Evolutionary conservation across 1,140 invertebrate species (phyloP).

Genomic region (Papilio polyxenes): DNA sequence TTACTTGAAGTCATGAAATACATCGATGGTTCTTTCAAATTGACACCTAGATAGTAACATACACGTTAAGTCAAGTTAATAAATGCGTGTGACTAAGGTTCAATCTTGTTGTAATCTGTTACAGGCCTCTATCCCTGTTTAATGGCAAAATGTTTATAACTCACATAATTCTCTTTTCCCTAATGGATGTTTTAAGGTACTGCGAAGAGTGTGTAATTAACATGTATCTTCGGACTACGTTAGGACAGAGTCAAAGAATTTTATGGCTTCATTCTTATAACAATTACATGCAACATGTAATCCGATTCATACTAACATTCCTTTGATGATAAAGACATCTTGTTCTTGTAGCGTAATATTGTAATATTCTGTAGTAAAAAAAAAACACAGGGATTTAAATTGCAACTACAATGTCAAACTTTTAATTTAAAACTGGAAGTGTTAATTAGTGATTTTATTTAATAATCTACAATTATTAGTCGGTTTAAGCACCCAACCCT

Average conservation of each 20-base stretch:
- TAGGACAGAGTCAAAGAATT: slow-evolving; percentile 22
- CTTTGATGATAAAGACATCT: slow-evolving; percentile 25
- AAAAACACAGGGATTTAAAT: background rate
- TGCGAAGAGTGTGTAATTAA: slow-evolving; percentile 11
- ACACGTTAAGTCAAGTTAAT: background rate
- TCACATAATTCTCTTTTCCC: background rate
- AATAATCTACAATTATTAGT: background rate
- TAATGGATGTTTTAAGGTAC: slow-evolving; percentile 33
- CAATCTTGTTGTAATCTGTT: slow-evolving; percentile 40
- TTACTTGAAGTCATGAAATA: background rate
- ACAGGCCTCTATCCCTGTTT: slow-evolving; percentile 25
- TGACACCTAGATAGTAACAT: background rate
- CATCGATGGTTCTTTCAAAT: background rate
- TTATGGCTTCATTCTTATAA: slow-evolving; percentile 33
- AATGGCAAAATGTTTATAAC: slow-evolving; percentile 28
- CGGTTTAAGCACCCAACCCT: background rate
- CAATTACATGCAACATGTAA: slow-evolving; percentile 33
- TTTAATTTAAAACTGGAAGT: too few relatives aligned
- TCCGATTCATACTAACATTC: slow-evolving; percentile 36
- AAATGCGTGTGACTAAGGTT: slow-evolving; percentile 46
- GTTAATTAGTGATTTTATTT: background rate
- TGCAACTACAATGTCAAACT: too few relatives aligned
- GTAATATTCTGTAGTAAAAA: background rate
- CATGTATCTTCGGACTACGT: slow-evolving; percentile 15
- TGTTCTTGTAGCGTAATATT: slow-evolving; percentile 20